Conservation (phyloP, 2,888 invertebrate species). For the Cotesia congregata region DNA sequence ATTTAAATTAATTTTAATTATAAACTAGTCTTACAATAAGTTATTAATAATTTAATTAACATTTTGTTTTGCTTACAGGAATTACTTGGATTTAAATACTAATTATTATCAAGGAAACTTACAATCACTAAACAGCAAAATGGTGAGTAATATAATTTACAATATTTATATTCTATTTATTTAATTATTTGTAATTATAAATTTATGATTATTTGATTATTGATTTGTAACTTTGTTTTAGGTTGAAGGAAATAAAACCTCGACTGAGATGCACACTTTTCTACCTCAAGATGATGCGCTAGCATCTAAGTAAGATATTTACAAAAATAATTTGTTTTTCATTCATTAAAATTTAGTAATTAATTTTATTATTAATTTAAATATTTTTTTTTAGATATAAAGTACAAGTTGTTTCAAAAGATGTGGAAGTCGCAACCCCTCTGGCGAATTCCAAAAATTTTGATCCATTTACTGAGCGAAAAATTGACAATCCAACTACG, state of each 20-base stretch:
- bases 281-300: slow-evolving; percentile 75
- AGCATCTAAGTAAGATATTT: slow-evolving; percentile 59
- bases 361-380: too few relatives aligned
- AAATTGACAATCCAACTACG: slow-evolving; percentile 84
- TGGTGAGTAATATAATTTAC: slow-evolving; percentile 7
- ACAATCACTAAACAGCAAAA: neutral
- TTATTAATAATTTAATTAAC: too few relatives aligned
- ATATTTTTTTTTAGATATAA: slow-evolving; percentile 73
- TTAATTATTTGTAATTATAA: neutral
- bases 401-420: slow-evolving; percentile 72
- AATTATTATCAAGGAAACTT: slow-evolving; percentile 57
- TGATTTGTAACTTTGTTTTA: slow-evolving; percentile 5
- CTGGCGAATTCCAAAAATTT: slow-evolving; percentile 73
- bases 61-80: too few relatives aligned
- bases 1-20: too few relatives aligned
- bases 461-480: slow-evolving; percentile 83
- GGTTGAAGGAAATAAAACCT: slow-evolving; percentile 57
- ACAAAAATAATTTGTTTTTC: neutral
- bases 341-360: neutral
- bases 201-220: neutral
- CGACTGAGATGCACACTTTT: slow-evolving; percentile 85
- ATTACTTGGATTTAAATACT: too few relatives aligned
- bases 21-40: too few relatives aligned
- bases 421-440: slow-evolving; percentile 73
- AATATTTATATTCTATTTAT: neutral